Conservation (phyloP, 2,888 invertebrate genomes). For the Cremastinae sp. region DNA sequence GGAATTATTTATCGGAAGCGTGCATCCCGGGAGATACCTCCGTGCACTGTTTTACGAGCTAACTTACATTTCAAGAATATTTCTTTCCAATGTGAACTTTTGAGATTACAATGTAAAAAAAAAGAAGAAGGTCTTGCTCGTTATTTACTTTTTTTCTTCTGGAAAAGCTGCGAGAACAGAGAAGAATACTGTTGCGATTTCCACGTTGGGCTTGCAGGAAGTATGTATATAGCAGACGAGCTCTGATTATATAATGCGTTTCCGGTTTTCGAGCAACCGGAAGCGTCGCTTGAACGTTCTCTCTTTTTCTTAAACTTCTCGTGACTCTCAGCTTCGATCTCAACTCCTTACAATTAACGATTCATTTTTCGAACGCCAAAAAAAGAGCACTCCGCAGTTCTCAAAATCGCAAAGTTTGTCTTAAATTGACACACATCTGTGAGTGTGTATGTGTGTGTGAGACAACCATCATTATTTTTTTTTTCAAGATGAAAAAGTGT, state of each 20-base stretch:
- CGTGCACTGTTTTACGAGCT: constrained; percentile 39
- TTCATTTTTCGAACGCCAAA: constrained; percentile 24
- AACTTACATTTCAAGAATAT: background rate
- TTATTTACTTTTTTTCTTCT: background rate
- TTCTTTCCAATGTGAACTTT: background rate
- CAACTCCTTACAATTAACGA: background rate
- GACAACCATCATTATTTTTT: constrained; percentile 5
- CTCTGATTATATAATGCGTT: constrained; percentile 19
- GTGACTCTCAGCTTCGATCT: background rate
- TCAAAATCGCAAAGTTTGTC: background rate
- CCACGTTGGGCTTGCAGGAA: background rate
- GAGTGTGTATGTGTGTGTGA: constrained; percentile 7
- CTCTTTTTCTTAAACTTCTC: constrained; percentile 5
- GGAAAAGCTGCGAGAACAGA: constrained; percentile 12
- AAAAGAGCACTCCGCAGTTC: constrained; percentile 48
- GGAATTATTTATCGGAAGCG: background rate
- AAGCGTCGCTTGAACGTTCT: constrained; percentile 27
- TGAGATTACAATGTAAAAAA: background rate
- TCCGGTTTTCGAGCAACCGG: constrained; percentile 30
- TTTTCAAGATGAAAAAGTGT: constrained; percentile 32
- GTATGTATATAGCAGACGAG: constrained; percentile 52
- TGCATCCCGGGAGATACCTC: constrained; percentile 23
- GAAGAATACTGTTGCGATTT: no score
- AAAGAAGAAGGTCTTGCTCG: background rate
- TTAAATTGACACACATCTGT: constrained; percentile 20